These are phyloP conservation scores for Cercopithecus mona DNA, from an alignment of 2,113 vertebrate species.

Conservation along the genomic window DNA sequence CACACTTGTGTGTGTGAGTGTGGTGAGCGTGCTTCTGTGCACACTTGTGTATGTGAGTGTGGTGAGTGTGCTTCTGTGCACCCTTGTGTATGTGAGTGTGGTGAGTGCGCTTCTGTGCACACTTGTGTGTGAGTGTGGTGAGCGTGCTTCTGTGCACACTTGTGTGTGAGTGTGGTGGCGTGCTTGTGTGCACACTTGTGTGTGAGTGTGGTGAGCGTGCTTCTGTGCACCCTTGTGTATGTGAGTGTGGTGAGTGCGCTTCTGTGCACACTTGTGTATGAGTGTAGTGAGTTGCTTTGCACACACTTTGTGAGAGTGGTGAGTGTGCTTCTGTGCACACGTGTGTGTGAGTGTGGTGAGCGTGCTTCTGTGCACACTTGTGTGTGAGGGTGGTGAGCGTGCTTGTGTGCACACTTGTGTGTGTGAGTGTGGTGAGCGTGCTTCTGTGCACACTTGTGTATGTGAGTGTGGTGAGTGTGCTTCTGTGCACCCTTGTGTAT, in stretches of 20 bases:
- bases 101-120: no score
- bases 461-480: not conserved
- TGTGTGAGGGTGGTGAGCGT: not conserved
- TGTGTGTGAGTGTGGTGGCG: not conserved
- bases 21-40: not conserved
- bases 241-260: no score
- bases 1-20: rapidly evolving
- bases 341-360: not conserved
- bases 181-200: no score
- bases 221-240: no score
- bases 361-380: no score
- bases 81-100: rapidly evolving
- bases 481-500: no score
- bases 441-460: rapidly evolving
- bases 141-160: no score
- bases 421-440: not conserved
- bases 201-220: no score
- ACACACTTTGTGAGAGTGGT: not conserved
- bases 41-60: not conserved
- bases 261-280: no score
- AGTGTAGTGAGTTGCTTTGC: no score
- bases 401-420: not conserved
- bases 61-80: no score
- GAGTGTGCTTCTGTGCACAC: no score
- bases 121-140: not conserved